Base-by-base conservation (phyloP, 2,888 invertebrate species). In the Chrysopilus asiliformis region DNA sequence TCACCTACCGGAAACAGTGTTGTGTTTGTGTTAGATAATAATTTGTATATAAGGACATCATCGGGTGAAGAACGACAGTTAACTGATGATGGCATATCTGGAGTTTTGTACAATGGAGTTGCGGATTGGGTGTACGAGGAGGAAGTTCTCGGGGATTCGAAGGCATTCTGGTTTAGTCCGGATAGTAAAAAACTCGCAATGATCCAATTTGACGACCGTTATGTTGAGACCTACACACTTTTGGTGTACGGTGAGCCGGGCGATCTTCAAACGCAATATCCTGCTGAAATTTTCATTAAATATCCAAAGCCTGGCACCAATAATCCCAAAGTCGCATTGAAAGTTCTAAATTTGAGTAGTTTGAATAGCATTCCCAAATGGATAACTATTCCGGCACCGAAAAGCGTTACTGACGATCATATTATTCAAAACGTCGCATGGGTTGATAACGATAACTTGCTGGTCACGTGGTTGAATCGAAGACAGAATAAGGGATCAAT, bases 121-220 rank as follows among this genome's bases (percentile, higher is more conserved):
- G 74, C 89, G 7, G 91, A 93, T 58, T 93, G 93, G 93, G 78
- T 91, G 24, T 93, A 93, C 56, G 91, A 91, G 74, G 87, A 87
- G 73, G 86, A 87, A 60, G 76, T 87, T 9, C 64, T 86, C 34
- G 68, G 69, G 34, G 67, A 72, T 6, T 74, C 74, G 32, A 71
- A 72, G 45, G 86, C 86, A 0, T 50, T 84, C 46, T 89, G 87
- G 87, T 80, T 84, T 67, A 82, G 85, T 0, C 70, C 75, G 1
- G 68, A 72, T 46, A 80, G 79, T 9, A 65, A 63, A 4, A 69
- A 72, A 42, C 54, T 90, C 24, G 80, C 79, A 0, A 80, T 76
- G 33, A 79, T 76, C 2, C 68, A 70, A n/a, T 81, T 81, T 53
- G 71, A 82, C 52, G 83, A 83, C 48, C 72, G 71, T 2, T 45